phyloP scores from a whole-genome alignment of 2,113 vertebrate species.

The Ahaetulla prasina region DNA sequence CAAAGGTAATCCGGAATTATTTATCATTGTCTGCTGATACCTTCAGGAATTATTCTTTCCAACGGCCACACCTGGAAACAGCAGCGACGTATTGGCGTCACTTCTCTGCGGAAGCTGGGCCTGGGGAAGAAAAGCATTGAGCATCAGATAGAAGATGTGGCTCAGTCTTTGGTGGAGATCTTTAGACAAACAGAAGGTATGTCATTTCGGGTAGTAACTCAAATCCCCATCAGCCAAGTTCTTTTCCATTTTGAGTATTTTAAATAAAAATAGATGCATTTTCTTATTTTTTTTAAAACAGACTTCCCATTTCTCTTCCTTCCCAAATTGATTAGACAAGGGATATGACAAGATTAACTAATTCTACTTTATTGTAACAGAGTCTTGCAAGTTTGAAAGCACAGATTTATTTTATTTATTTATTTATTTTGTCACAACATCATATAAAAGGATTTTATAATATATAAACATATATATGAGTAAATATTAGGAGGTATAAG shows the following conservation, averaged over 20 bases:
- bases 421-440: no score
- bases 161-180: not conserved
- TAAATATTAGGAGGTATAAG: no score
- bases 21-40: not conserved
- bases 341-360: no score
- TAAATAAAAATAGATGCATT: not conserved
- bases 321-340: no score
- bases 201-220: no score
- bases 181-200: not conserved
- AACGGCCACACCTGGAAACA: not conserved
- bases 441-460: no score
- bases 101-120: not conserved
- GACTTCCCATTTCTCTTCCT: not conserved
- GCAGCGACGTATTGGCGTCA: not conserved
- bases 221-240: not conserved
- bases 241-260: not conserved
- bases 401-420: no score
- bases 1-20: not conserved
- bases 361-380: no score
- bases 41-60: not conserved
- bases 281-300: not conserved
- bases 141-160: not conserved
- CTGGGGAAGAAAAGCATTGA: not conserved
- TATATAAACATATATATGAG: no score
- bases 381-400: no score